phyloP scores from a whole-genome alignment of 37 sponge, comb jelly and placozoan genomes.

The Eunapius fragilis region DNA sequence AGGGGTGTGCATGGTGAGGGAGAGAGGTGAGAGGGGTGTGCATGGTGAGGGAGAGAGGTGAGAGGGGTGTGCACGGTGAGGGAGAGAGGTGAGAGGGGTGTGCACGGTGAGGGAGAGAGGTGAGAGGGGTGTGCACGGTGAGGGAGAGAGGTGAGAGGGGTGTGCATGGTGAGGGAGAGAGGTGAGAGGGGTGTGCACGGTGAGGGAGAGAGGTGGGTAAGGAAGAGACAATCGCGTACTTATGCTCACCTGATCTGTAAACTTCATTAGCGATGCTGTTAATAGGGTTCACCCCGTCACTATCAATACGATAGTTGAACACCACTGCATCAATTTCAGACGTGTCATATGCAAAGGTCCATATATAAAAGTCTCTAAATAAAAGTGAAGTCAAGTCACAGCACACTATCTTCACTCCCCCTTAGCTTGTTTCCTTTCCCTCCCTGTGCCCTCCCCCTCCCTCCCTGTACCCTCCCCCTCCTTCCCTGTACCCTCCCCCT shows the following conservation, averaged over 20 bases:
- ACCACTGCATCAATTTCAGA: slow-evolving; percentile 39
- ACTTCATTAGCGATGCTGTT: slow-evolving; percentile 49
- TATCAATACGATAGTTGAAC: slow-evolving; percentile 58
- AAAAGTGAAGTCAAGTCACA: too few species aligned
- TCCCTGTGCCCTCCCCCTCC: background rate
- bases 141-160: background rate
- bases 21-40: background rate
- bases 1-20: background rate
- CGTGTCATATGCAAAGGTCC: slow-evolving; percentile 73
- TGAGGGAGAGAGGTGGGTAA: background rate
- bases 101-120: background rate
- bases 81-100: background rate
- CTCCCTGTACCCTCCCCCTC: background rate
- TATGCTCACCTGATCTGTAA: slow-evolving; percentile 25
- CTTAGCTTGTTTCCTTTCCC: too few species aligned
- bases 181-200: background rate
- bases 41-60: background rate
- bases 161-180: background rate
- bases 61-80: background rate
- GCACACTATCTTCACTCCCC: too few species aligned
- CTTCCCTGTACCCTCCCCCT: background rate
- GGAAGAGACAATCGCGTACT: too few species aligned
- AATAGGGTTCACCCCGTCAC: slow-evolving; percentile 60
- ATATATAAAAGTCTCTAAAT: slow-evolving; percentile 50
- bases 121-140: background rate